phyloP scores from a whole-genome alignment of 2,888 invertebrate genomes.

The Phoenoteleia sp. region DNA sequence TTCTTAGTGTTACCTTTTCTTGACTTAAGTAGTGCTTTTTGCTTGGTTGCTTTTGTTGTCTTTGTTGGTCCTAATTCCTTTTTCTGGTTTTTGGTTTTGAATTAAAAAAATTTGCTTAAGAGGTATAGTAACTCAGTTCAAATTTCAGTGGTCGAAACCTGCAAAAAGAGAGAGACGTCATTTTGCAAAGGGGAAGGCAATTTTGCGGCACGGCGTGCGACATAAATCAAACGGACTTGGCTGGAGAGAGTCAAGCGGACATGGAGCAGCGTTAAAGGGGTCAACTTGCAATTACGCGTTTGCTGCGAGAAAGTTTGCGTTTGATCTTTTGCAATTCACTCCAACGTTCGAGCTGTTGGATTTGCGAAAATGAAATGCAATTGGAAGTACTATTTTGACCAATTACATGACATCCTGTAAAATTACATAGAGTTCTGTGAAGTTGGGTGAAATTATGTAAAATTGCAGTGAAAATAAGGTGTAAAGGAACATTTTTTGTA shows the following conservation, averaged over 20 bases:
- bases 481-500: too few relatives aligned
- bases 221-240: constrained; percentile 25
- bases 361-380: too few relatives aligned
- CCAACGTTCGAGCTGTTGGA: too few relatives aligned
- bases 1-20: too few relatives aligned
- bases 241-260: constrained; percentile 44
- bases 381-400: too few relatives aligned
- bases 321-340: too few relatives aligned
- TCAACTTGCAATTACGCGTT: constrained; percentile 44
- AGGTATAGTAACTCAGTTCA: constrained; percentile 80
- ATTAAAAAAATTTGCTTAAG: constrained; percentile 74
- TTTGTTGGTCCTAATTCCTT: constrained; percentile 50
- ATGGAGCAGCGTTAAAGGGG: constrained; percentile 38
- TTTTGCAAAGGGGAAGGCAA: not conserved
- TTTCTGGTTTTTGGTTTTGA: constrained; percentile 1
- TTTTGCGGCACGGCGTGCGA: not conserved
- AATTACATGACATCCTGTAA: too few relatives aligned
- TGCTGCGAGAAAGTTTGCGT: constrained; percentile 21
- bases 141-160: constrained; percentile 83
- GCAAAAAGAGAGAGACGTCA: constrained; percentile 61
- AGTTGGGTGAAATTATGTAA: too few relatives aligned
- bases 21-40: too few relatives aligned
- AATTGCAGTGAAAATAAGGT: too few relatives aligned
- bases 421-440: too few relatives aligned
- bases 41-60: constrained; percentile 28